Evolutionary conservation across 2,113 vertebrate genomes (phyloP), one percentile per base, ranked within the genome.

Genomic region (Silurus glanis): DNA sequence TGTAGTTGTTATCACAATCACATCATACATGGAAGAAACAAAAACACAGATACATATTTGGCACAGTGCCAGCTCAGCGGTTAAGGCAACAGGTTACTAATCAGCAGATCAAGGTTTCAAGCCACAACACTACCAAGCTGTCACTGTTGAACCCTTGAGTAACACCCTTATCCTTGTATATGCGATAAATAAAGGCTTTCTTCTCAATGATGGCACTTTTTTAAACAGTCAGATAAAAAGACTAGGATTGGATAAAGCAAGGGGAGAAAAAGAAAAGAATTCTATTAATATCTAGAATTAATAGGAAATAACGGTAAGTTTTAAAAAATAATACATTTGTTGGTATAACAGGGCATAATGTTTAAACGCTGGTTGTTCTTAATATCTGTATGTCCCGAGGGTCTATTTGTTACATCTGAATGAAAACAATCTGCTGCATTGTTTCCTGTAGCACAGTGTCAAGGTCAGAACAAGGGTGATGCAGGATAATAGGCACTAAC

Each of bases 401-500:
- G 16, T 9, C 5, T 49, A 28, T 47, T 45, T 59, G 7, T 56
- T 19, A 53, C 8, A 49, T 59, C 59, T 16, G 4, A 59, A 56
- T n/a, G 56, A 25, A 51, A 49, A 62, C 58, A 61, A 49, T 75
- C 75, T 25, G 19, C 55, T n/a, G n/a, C 69, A 53, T 13, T 62
- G n/a, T 61, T 62, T 16, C 16, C 21, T 25, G 56, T 28, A 71
- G 64, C n/a, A 47, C 7, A 49, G 58, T 76, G 69, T 25, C 28
- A 84, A 84, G 69, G 67, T 10, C 53, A 47, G 51, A 83, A 83
- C 16, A 55, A 59, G 23, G 49, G 17, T 83, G 69, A 62, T 49
- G 67, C 82, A 83, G 14, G 0, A 49, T 28, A 16, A 21, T 21
- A n/a, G 19, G 6, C 53, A 58, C 45, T 2, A 51, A 47, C 21